A percentile compares a stretch with the other conserved stretches of the same genome.
These are phyloP conservation scores for Craniophora ligustri DNA, from an alignment of 2,888 invertebrate species.

Conservation along the genomic window DNA sequence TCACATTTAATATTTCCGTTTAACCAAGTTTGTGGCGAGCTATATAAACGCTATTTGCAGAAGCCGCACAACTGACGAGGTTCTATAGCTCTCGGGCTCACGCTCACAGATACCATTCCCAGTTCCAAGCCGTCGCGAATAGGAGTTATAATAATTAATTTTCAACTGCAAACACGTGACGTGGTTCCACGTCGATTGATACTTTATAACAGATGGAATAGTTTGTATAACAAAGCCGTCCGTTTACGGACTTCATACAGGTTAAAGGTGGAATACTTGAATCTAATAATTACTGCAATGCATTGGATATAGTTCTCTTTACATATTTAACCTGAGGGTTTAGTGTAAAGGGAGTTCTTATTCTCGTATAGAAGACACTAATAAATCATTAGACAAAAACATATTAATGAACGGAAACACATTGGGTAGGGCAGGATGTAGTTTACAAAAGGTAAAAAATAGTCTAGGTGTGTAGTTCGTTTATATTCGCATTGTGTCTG, in stretches of 20 bases:
- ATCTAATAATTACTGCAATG: conserved; percentile 7
- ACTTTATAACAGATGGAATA: conserved; percentile 10
- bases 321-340: conserved; percentile 15
- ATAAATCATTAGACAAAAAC: conserved; percentile 63
- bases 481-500: conserved; percentile 74
- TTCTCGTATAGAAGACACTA: conserved; percentile 22
- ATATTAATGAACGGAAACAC: conserved; percentile 66
- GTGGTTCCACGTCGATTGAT: conserved; percentile 12
- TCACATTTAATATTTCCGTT: conserved; percentile 57
- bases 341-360: conserved; percentile 13
- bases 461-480: conserved; percentile 76
- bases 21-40: conserved; percentile 63
- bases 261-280: conserved; percentile 5
- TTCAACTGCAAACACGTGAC: conserved; percentile 44
- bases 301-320: too few relatives aligned
- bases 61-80: conserved; percentile 72
- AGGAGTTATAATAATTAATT: conserved; percentile 47
- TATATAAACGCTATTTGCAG: conserved; percentile 79
- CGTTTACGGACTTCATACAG: conserved; percentile 8
- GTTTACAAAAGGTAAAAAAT: conserved; percentile 74
- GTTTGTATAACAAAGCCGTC: conserved; percentile 10
- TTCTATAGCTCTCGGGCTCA: conserved; percentile 57
- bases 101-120: conserved; percentile 59
- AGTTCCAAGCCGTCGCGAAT: conserved; percentile 38
- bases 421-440: conserved; percentile 76